Conservation (phyloP, 1,140 invertebrate genomes). For the Drosophila equinoxialis region DNA sequence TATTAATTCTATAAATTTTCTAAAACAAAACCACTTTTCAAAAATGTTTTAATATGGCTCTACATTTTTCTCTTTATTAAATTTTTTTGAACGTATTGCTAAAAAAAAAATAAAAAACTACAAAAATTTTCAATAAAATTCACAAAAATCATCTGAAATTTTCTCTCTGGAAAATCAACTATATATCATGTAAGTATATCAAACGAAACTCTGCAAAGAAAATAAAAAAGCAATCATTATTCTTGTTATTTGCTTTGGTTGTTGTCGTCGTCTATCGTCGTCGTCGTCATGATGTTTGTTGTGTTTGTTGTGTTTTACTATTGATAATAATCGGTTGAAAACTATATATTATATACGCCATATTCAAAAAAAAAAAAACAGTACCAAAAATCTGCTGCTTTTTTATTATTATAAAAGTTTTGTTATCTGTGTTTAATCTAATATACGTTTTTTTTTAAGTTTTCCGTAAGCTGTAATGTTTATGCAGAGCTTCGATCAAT, state of each 20-base stretch:
- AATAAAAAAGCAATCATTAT: conserved; percentile 55
- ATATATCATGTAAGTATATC: conserved; percentile 65
- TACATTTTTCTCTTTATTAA: conserved; percentile 81
- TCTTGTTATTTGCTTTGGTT: conserved; percentile 80
- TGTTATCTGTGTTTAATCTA: conserved; percentile 12
- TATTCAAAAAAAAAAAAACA: conserved; percentile 3
- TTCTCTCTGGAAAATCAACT: conserved; percentile 70
- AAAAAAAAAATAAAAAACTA: conserved; percentile 44
- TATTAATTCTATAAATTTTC: conserved; percentile 61
- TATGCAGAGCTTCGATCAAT: conserved; percentile 76
- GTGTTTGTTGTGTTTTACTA: conserved; percentile 68
- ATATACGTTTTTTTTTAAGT: conserved; percentile 50
- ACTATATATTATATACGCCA: conserved; percentile 5
- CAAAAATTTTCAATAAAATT: conserved; percentile 60
- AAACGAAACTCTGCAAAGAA: not conserved
- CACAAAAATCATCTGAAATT: conserved; percentile 50
- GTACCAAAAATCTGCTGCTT: conserved; percentile 30
- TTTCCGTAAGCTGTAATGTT: conserved; percentile 78
- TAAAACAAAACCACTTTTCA: conserved; percentile 62
- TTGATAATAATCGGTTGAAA: conserved; percentile 10
- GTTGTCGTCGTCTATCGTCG: conserved; percentile 73
- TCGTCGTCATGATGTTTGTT: conserved; percentile 73
- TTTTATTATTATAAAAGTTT: conserved; percentile 16
- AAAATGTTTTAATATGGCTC: conserved; percentile 74
- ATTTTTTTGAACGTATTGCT: conserved; percentile 77